phyloP scores from a whole-genome alignment of 1,140 invertebrate genomes.

The Saxidomus purpurata region DNA sequence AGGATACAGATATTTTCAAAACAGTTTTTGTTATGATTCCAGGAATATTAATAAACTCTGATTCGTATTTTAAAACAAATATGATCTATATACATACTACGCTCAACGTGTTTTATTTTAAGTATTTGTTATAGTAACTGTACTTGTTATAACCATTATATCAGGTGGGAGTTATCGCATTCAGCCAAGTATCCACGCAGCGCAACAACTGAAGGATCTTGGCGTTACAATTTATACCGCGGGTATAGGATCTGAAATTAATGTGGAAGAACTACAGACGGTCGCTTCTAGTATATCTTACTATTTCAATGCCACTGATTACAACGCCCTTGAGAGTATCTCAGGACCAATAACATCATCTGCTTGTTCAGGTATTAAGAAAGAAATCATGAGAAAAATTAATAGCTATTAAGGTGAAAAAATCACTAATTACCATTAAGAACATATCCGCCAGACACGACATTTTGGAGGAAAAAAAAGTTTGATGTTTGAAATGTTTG shows the following conservation, averaged over 20 bases:
- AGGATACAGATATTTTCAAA: no score
- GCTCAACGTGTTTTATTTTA: background rate
- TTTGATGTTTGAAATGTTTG: no score
- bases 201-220: background rate
- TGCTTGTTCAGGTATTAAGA: background rate
- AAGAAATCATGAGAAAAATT: background rate
- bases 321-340: background rate
- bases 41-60: no score
- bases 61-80: no score
- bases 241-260: background rate
- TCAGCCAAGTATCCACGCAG: background rate
- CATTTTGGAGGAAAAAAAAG: no score
- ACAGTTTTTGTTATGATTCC: no score
- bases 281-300: background rate
- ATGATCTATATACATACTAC: no score
- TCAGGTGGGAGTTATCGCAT: background rate
- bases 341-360: background rate
- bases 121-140: background rate
- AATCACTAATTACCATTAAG: background rate
- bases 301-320: background rate
- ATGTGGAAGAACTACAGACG: background rate
- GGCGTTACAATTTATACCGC: background rate
- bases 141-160: background rate
- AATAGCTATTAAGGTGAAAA: background rate
- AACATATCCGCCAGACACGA: no score